Evolutionary conservation across 2,797 vertebrate species (phyloP), one percentile per base, ranked within the genome.

Genomic region (Synanceia verrucosa): DNA sequence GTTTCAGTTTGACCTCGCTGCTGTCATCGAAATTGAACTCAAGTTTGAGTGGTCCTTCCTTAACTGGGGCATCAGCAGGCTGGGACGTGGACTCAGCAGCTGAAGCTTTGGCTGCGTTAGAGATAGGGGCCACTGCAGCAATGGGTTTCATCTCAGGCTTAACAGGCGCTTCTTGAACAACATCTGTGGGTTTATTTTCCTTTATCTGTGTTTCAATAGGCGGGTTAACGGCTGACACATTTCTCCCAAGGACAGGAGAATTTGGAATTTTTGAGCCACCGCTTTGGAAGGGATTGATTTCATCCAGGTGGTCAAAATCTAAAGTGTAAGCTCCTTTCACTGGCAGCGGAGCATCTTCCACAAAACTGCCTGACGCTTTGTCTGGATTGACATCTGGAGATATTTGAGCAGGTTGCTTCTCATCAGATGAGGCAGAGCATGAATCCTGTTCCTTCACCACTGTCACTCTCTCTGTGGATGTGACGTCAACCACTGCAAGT

Each of bases 1-100:
- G 93, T 33, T 94, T 95, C 70, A 26, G 64, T 79, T 85, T 85
- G 58, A 92, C 70, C 34, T 91, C 52, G 0, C 28, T 10, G 0
- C 75, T 76, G 7, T 95, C 94, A 2, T 90, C 88, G 28, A 97
- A 96, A 71, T 94, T 94, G 79, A 96, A 95, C 82, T 97, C 97
- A 1, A 96, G 88, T 76, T 92, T 93, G 52, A 95, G 4, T 0
- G 93, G 86, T 62, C 67, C 88, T 2, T 76, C 61, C 53, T 86
- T 91, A 21, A 34, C 34, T 23, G 68, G 65, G 21, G 18, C 67
- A 5, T 65, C 53, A 7, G 52, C 29, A 7, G 74, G 61, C n/a
- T 79, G 8, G 7, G 18, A 0, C 1, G 34, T 52, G 0, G 70
- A 68, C 10, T 86, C 85, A 14, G 28, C 41, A 29, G 37, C 46